Evolutionary conservation across 2,113 vertebrate genomes (phyloP).

Genomic region (Cepphus grylle): DNA sequence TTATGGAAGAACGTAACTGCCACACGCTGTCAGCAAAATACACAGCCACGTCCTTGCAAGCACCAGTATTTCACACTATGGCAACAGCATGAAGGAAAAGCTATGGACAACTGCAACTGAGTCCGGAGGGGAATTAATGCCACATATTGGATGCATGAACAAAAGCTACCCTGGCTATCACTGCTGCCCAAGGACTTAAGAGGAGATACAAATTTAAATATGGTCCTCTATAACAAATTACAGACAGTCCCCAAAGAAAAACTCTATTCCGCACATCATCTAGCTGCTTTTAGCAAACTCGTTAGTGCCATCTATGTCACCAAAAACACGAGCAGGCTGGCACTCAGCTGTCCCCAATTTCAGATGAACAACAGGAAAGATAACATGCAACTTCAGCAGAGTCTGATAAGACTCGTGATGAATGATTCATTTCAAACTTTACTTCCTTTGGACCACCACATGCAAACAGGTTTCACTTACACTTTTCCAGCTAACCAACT

Average conservation of each 20-base stretch:
- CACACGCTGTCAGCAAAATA: background rate
- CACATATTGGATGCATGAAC: background rate
- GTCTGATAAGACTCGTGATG: background rate
- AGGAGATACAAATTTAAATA: background rate
- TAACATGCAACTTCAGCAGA: background rate
- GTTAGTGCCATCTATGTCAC: background rate
- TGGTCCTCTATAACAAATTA: background rate
- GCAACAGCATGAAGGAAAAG: background rate
- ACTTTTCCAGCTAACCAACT: background rate
- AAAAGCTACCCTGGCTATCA: background rate
- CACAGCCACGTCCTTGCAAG: background rate
- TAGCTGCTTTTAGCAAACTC: background rate
- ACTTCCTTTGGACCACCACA: background rate
- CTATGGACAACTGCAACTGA: background rate
- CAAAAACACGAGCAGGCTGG: background rate
- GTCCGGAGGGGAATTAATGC: background rate
- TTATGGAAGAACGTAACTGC: background rate
- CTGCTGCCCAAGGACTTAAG: background rate
- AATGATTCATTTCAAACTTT: background rate
- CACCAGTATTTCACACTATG: no score
- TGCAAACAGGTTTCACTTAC: background rate
- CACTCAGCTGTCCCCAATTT: background rate
- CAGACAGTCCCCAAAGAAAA: background rate
- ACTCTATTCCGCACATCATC: background rate
- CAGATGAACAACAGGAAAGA: background rate